A percentile compares a stretch with the other conserved stretches of the same genome.
phyloP scores from a whole-genome alignment of 1,140 invertebrate species.

The Eriosoma lanigerum region DNA sequence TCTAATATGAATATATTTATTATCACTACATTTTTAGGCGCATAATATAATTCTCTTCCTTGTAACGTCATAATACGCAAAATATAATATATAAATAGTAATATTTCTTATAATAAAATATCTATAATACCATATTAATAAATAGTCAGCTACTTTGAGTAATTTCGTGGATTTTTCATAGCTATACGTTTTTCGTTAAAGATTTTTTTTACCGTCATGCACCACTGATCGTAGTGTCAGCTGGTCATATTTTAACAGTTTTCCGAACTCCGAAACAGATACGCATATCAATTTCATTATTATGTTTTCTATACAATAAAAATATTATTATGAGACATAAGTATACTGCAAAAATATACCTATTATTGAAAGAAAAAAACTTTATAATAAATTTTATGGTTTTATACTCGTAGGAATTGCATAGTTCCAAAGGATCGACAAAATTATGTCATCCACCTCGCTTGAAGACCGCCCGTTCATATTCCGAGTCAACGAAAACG shows the following conservation, averaged over 20 bases:
- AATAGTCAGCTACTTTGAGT: too few species aligned
- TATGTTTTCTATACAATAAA: neutral
- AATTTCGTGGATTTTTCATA: neutral
- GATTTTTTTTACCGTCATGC: conserved; percentile 26
- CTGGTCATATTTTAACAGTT: conserved; percentile 38
- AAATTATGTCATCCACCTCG: conserved; percentile 4
- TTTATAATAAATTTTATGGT: neutral
- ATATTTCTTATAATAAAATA: too few species aligned
- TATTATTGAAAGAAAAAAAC: too few species aligned
- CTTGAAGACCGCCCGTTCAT: conserved; percentile 68
- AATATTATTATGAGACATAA: neutral
- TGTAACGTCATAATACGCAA: too few species aligned
- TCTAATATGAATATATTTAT: too few species aligned
- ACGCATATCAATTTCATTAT: neutral
- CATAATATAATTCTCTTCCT: neutral
- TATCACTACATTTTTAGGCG: neutral
- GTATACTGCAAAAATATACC: too few species aligned
- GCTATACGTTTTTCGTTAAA: conserved; percentile 24
- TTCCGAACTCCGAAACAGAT: conserved; percentile 8
- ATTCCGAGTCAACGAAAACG: conserved; percentile 74
- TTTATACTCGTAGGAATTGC: neutral
- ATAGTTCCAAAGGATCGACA: neutral
- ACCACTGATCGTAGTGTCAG: neutral
- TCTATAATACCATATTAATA: too few species aligned
- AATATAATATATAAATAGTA: too few species aligned